Percentiles rank a stretch among this genome's conserved stretches.
Evolutionary conservation across 2,113 vertebrate species (phyloP).

Genomic region (Phoenicopterus ruber): DNA sequence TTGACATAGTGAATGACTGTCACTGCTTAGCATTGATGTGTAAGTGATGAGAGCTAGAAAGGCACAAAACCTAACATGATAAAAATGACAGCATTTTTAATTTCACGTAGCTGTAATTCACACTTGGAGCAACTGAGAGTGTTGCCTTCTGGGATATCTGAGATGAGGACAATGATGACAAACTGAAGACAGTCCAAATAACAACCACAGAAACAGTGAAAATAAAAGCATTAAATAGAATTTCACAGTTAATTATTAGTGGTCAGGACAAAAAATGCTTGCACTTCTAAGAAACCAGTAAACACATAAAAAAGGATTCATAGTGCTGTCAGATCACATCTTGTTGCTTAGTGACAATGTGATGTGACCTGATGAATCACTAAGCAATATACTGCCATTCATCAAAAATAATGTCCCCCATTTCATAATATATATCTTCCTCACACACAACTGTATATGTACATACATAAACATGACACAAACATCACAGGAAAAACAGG

Average conservation of each 20-base stretch:
- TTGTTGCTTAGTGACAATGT: slow-evolving; percentile 55
- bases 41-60: background rate
- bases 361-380: slow-evolving; percentile 36
- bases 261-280: slow-evolving; percentile 32
- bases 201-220: background rate
- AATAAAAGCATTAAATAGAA: background rate
- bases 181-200: background rate
- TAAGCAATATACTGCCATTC: slow-evolving; percentile 40
- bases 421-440: background rate
- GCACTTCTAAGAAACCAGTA: background rate
- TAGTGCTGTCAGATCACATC: slow-evolving; percentile 37
- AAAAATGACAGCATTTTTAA: slow-evolving; percentile 15
- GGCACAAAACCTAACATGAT: background rate
- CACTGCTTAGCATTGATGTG: background rate
- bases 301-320: background rate
- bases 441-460: background rate
- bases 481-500: background rate
- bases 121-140: background rate
- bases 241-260: background rate
- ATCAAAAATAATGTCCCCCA: background rate
- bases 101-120: background rate
- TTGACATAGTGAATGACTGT: background rate
- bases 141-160: background rate
- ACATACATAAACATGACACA: background rate
- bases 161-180: background rate